Conservation (phyloP, 2,113 vertebrate species). For the Solea solea region DNA sequence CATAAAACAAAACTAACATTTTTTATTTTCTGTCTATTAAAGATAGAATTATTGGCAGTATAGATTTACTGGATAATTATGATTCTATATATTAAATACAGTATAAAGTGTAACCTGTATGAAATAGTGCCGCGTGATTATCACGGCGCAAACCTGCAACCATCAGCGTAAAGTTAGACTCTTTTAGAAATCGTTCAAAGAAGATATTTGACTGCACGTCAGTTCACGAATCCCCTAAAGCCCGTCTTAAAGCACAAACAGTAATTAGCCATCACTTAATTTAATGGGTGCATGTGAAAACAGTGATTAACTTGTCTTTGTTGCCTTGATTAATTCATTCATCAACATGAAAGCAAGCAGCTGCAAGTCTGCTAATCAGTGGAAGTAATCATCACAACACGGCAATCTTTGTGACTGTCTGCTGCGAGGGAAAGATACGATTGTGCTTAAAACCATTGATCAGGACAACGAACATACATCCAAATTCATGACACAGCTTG, state of each 20-base stretch:
- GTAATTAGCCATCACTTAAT: constrained; percentile 69
- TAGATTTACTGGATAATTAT: no score
- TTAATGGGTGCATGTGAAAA: constrained; percentile 75
- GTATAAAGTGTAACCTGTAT: no score
- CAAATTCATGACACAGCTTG: background rate
- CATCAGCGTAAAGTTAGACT: background rate
- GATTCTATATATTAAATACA: no score
- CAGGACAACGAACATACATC: background rate
- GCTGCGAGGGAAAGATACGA: constrained; percentile 24
- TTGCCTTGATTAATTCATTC: constrained; percentile 73
- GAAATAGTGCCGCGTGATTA: no score
- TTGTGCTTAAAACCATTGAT: constrained; percentile 13
- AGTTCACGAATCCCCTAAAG: constrained; percentile 40
- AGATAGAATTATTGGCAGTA: no score
- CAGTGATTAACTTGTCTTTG: constrained; percentile 75
- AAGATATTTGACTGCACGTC: constrained; percentile 41
- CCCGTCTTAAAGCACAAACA: constrained; percentile 51
- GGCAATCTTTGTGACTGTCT: constrained; percentile 67
- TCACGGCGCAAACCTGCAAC: no score
- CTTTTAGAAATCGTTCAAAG: constrained; percentile 30
- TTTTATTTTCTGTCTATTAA: no score
- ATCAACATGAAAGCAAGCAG: constrained; percentile 66
- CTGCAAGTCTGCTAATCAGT: constrained; percentile 73
- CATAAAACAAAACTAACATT: no score
- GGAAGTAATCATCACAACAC: constrained; percentile 61